A percentile compares a stretch with the other conserved stretches of the same genome.
phyloP scores from a whole-genome alignment of 2,888 invertebrate species.

The Epsilonema sp. region DNA sequence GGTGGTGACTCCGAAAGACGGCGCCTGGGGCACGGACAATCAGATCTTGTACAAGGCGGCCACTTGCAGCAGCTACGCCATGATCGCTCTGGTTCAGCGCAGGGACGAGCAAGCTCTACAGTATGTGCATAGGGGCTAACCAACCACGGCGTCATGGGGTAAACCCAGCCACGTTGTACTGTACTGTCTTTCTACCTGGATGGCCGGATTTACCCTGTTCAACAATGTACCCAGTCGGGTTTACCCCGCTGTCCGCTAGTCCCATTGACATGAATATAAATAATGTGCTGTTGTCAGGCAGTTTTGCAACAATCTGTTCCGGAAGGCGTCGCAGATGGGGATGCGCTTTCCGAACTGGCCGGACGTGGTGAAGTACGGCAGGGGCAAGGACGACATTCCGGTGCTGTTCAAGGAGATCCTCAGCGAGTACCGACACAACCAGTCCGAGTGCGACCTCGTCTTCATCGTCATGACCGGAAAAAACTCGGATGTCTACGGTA shows the following conservation, averaged over 20 bases:
- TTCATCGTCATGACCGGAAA: constrained; percentile 18
- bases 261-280: too few relatives aligned
- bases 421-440: constrained; percentile 14
- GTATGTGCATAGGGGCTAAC: too few relatives aligned
- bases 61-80: constrained; percentile 16
- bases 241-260: too few relatives aligned
- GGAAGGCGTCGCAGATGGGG: constrained; percentile 18
- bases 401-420: constrained; percentile 15
- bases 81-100: constrained; percentile 18
- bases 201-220: too few relatives aligned
- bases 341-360: constrained; percentile 21
- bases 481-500: constrained; percentile 20
- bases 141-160: too few relatives aligned
- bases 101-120: constrained; percentile 15
- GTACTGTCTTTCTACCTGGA: too few relatives aligned
- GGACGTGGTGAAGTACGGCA: constrained; percentile 18
- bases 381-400: background rate
- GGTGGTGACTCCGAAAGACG: constrained; percentile 19
- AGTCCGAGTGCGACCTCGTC: constrained; percentile 17
- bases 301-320: background rate
- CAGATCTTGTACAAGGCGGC: constrained; percentile 19
- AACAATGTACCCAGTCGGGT: too few relatives aligned
- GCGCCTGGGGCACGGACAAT: constrained; percentile 20
- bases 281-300: too few relatives aligned
- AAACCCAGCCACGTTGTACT: too few relatives aligned